These are phyloP conservation scores for Acanthoscelides obtectus DNA, from an alignment of 2,888 invertebrate species.

Conservation along the genomic window DNA sequence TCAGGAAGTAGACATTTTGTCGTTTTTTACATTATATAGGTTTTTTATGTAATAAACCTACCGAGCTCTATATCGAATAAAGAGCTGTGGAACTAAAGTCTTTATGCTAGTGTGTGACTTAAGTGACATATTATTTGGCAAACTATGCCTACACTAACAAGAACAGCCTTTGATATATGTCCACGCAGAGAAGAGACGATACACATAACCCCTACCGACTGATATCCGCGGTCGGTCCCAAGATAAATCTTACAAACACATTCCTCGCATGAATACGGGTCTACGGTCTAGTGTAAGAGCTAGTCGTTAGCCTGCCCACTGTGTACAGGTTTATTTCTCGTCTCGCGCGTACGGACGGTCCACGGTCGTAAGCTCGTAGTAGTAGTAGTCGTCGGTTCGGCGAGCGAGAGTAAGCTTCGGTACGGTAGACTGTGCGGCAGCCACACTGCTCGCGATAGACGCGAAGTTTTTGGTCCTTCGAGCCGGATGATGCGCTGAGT, in stretches of 20 bases:
- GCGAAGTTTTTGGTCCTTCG: background rate
- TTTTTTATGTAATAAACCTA: no score
- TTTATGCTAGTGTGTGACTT: no score
- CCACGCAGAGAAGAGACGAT: conserved; percentile 3
- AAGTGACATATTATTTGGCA: no score
- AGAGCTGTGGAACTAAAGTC: no score
- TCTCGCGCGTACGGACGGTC: background rate
- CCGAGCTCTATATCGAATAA: no score
- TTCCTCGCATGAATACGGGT: conserved; percentile 16
- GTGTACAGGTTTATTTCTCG: background rate
- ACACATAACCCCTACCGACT: conserved; percentile 5
- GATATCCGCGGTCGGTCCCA: conserved; percentile 8
- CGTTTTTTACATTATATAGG: no score
- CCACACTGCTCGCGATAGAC: background rate
- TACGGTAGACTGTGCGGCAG: background rate
- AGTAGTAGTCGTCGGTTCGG: background rate
- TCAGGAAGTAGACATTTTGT: no score
- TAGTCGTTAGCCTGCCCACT: background rate
- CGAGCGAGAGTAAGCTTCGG: background rate
- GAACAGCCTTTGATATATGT: background rate
- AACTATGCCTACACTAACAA: background rate
- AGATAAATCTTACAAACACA: conserved; percentile 15
- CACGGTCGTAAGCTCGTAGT: background rate
- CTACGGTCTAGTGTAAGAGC: conserved; percentile 9
- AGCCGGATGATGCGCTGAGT: background rate